Evolutionary conservation across 2,797 vertebrate species (phyloP).

Genomic region (Phataginus tricuspis): DNA sequence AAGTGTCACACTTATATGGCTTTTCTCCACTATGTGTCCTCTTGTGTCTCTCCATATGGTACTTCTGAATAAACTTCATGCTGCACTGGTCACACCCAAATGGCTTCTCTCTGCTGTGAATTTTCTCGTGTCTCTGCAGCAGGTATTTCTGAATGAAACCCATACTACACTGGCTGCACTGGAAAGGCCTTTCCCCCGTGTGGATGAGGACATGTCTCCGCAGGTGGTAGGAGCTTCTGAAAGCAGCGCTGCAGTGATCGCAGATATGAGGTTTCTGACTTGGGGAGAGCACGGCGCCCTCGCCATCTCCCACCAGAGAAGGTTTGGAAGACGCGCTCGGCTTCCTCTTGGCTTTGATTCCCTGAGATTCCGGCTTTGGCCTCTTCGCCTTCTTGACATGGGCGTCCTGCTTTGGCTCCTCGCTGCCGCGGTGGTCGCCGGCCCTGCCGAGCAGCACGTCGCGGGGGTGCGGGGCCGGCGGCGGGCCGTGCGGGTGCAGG

Average conservation of each 20-base stretch:
- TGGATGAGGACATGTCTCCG: constrained; percentile 99
- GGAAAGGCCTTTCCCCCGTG: constrained; percentile 99
- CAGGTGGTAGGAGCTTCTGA: constrained; percentile 98
- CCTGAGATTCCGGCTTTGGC: constrained; percentile 95
- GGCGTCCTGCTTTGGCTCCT: constrained; percentile 90
- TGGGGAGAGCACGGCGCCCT: constrained; percentile 92
- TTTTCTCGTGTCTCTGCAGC: constrained; percentile 98
- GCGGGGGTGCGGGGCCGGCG: constrained; percentile 82
- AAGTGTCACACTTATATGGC: constrained; percentile 99
- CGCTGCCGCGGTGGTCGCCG: constrained; percentile 88
- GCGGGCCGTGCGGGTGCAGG: constrained; percentile 87
- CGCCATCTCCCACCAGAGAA: constrained; percentile 92
- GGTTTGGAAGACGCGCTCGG: constrained; percentile 92
- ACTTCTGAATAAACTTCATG: constrained; percentile 99
- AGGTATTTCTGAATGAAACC: constrained; percentile 99
- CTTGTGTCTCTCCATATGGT: constrained; percentile 99
- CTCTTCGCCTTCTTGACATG: constrained; percentile 93
- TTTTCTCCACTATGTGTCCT: constrained; percentile 99
- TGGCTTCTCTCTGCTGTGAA: constrained; percentile 98
- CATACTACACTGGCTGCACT: constrained; percentile 99
- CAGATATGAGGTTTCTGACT: constrained; percentile 99
- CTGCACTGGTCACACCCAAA: constrained; percentile 99
- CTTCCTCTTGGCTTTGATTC: constrained; percentile 96
- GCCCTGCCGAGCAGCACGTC: constrained; percentile 87
- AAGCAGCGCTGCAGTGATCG: constrained; percentile 98